These are phyloP conservation scores for Perca schrenkii DNA, from an alignment of 2,113 vertebrate species.

Conservation along the genomic window DNA sequence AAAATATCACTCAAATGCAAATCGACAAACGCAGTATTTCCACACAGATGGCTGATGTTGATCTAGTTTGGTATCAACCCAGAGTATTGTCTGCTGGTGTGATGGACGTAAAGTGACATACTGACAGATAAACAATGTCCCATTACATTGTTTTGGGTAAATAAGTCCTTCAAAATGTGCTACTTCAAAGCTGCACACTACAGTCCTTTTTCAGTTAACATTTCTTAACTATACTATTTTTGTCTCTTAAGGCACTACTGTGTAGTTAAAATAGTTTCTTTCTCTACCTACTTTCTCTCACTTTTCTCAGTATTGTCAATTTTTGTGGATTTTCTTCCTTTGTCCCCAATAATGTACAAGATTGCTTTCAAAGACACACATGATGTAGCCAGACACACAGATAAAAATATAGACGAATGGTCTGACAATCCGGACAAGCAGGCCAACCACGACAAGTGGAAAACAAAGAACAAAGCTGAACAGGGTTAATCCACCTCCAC, in stretches of 20 bases:
- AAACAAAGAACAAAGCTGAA: conserved; percentile 34
- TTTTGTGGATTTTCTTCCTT: not conserved
- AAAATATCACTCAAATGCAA: not conserved
- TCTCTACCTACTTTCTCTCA: not conserved
- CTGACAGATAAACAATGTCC: not conserved
- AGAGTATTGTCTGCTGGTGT: not conserved
- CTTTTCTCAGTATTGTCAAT: not conserved
- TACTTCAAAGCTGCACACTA: not conserved
- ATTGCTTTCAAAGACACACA: not conserved
- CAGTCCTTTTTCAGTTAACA: conserved; percentile 3
- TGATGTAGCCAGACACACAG: not conserved
- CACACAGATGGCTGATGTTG: not conserved
- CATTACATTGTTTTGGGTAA: not conserved
- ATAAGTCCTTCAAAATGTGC: not conserved
- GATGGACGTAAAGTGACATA: not conserved
- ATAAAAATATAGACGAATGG: not conserved
- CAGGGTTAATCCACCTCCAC: conserved; percentile 24
- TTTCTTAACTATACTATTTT: not conserved
- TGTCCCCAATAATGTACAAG: not conserved
- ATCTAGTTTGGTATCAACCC: not conserved
- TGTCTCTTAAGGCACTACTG: not conserved
- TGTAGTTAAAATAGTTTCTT: not conserved
- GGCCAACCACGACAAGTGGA: not conserved
- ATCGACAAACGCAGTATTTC: not conserved
- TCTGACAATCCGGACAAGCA: conserved; percentile 8